Evolutionary conservation across 1,140 invertebrate genomes (phyloP).

Genomic region (Whitmania pigra): DNA sequence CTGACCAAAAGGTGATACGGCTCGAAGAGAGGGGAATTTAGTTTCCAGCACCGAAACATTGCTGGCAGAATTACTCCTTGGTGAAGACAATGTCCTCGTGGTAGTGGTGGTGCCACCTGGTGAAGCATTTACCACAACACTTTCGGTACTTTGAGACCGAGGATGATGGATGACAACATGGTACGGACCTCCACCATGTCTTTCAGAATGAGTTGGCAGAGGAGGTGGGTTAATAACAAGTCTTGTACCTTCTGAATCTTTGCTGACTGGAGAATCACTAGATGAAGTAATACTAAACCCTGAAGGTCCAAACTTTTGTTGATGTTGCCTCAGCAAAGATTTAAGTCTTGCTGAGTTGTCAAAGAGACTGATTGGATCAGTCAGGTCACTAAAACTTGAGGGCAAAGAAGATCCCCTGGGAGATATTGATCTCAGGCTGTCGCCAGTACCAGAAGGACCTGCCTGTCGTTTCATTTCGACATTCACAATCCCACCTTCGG

Average conservation of each 20-base stretch:
- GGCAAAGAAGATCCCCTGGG: constrained; percentile 1
- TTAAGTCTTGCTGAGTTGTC: constrained; percentile 5
- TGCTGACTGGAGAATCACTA: neutral
- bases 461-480: constrained; percentile 21
- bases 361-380: neutral
- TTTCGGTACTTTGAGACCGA: constrained; percentile 8
- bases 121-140: constrained; percentile 6
- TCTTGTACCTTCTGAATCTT: neutral
- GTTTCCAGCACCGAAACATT: constrained; percentile 10
- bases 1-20: constrained; percentile 8
- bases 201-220: constrained; percentile 6
- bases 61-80: constrained; percentile 6
- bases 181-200: neutral
- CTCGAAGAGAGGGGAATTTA: neutral
- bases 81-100: neutral
- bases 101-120: neutral
- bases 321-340: constrained; percentile 8
- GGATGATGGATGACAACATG: constrained; percentile 11
- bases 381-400: neutral
- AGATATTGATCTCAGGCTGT: neutral
- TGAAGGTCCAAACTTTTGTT: neutral
- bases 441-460: neutral
- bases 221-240: constrained; percentile 4
- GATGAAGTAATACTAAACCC: neutral
- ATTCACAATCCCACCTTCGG: constrained; percentile 20